Percentiles rank a stretch among this genome's conserved stretches.
phyloP scores from a whole-genome alignment of 2,113 vertebrate genomes.

The Dipodomys stephensi region DNA sequence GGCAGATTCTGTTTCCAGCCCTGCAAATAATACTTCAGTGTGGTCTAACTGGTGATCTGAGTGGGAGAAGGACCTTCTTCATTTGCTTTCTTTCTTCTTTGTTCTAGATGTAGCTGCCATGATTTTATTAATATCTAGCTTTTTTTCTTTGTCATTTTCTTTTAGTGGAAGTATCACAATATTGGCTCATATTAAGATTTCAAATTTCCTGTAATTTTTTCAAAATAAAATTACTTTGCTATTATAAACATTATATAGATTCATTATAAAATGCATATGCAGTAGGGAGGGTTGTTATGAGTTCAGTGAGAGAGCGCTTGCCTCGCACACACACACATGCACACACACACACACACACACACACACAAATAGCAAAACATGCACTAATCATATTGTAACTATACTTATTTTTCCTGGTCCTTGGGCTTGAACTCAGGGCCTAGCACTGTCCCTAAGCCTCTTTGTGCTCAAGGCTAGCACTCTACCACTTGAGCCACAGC shows the following conservation, averaged over 20 bases:
- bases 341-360: too few relatives aligned
- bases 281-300: too few relatives aligned
- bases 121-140: not conserved
- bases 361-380: not conserved
- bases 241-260: not conserved
- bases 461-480: too few relatives aligned
- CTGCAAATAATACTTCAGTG: not conserved
- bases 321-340: too few relatives aligned
- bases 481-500: too few relatives aligned
- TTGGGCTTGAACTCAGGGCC: too few relatives aligned
- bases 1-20: not conserved
- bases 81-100: not conserved
- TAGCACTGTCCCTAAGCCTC: too few relatives aligned
- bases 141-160: not conserved
- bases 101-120: not conserved
- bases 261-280: not conserved
- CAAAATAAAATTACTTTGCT: not conserved
- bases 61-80: too few relatives aligned
- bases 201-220: not conserved
- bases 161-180: not conserved
- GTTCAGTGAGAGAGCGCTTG: too few relatives aligned
- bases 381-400: not conserved
- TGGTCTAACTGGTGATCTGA: not conserved
- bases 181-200: not conserved
- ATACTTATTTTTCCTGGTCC: too few relatives aligned